phyloP scores from a whole-genome alignment of 35 echinoderm and acorn worm species.

The Chiridota heheva region DNA sequence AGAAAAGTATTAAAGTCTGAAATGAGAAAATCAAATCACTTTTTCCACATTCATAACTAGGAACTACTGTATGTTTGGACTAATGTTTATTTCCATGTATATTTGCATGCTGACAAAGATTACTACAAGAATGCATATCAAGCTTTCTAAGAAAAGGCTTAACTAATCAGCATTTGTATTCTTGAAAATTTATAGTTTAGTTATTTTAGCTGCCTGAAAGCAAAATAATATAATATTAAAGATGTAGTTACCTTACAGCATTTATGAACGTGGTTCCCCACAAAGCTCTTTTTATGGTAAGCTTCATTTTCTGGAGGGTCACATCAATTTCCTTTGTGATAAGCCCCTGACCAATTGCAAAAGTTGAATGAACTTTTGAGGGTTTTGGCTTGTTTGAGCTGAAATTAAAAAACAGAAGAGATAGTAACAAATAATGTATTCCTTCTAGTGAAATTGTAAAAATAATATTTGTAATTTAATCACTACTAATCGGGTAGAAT shows the following conservation, averaged over 20 bases:
- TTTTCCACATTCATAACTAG: too few species aligned
- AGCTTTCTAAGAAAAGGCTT: too few species aligned
- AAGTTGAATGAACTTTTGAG: not conserved
- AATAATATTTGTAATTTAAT: too few species aligned
- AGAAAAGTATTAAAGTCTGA: not conserved
- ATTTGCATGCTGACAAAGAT: too few species aligned
- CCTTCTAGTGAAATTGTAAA: too few species aligned
- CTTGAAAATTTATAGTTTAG: too few species aligned
- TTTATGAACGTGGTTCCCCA: constrained; percentile 64
- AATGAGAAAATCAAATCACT: too few species aligned
- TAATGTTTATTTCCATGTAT: too few species aligned
- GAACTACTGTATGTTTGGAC: too few species aligned
- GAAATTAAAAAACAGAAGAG: not conserved
- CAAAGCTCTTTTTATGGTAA: constrained; percentile 62
- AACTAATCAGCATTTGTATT: not conserved
- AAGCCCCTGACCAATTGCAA: constrained; percentile 40
- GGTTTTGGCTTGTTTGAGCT: not conserved
- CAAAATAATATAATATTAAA: not conserved
- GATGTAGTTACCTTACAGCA: constrained; percentile 65
- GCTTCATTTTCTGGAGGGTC: constrained; percentile 47
- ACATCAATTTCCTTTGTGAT: constrained; percentile 31
- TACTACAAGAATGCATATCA: too few species aligned
- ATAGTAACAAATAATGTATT: too few species aligned
- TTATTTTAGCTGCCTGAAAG: not conserved
- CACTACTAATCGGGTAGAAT: too few species aligned